A percentile compares a stretch with the other conserved stretches of the same genome.
Conservation (phyloP, 2,113 vertebrate species). For the Mohoua ochrocephala region DNA sequence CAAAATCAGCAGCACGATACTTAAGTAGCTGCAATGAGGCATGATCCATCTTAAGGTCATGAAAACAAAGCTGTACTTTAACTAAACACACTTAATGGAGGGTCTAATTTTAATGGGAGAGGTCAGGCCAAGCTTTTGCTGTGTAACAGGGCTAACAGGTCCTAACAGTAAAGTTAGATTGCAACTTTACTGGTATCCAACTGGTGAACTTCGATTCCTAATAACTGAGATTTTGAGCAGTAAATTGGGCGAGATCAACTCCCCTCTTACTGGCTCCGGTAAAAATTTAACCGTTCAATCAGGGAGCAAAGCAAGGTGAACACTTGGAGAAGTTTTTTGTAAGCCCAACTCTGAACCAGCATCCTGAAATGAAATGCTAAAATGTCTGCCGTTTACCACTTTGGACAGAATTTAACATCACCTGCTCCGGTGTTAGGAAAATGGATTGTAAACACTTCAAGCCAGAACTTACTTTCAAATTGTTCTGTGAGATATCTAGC, state of each 20-base stretch:
- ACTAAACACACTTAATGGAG: background rate
- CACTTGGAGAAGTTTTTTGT: background rate
- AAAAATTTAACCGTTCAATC: background rate
- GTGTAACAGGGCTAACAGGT: background rate
- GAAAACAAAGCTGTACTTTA: background rate
- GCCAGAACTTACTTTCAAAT: background rate
- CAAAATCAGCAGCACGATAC: background rate
- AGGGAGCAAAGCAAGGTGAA: background rate
- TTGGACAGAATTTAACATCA: background rate
- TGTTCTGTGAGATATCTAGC: background rate
- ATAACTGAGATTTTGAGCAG: background rate
- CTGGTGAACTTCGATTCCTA: background rate
- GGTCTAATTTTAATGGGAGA: background rate
- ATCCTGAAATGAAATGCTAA: background rate
- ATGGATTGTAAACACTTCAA: background rate
- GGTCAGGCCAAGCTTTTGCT: background rate
- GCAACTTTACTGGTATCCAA: background rate
- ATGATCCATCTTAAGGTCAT: background rate
- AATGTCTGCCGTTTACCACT: background rate
- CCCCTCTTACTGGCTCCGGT: rapidly evolving
- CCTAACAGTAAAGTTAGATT: background rate
- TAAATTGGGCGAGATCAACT: background rate
- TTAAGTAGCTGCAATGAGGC: background rate
- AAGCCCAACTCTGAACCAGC: background rate
- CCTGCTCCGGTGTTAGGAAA: background rate